Base-by-base conservation (phyloP, 92 coral and sea anemone species). In the Epizoanthus scotinus region DNA sequence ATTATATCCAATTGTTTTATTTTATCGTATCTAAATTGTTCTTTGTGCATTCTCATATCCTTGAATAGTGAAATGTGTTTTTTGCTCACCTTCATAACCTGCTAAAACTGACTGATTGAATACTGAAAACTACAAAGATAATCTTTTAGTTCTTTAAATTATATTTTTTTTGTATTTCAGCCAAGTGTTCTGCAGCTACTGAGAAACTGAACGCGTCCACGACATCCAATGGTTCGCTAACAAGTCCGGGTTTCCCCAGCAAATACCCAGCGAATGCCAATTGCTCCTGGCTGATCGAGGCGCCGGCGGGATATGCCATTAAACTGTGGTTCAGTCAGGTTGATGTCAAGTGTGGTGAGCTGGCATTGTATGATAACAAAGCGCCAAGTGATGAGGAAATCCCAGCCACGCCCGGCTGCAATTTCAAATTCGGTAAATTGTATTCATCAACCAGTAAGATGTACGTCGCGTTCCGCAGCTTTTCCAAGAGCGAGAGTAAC, bases 231-330 rank as follows among this genome's bases (percentile, higher is more conserved):
- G 95, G 95, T 5, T 81, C 78, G 2, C 65, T 91, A 24, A 57
- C 78, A 55, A 86, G 89, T 77, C 92, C 92, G 12, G 77, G 70
- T 47, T 82, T 85, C 60, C 89, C 89, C 13, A 81, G 77, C 52
- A 86, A 67, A 19, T 84, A 86, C 85, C 77, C 91, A 3, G 71
- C 82, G 40, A 89, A 84, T 83, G 61, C 78, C 1, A 65, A 79
- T 29, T 89, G 92, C 59, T 86, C 77, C 79, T 89, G 92, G 96
- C 65, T 91, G 2, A 84, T 91, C 58, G 61, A 19, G 71, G 85
- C 92, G 85, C 93, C 93, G 1, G 56, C 0, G n/a, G 73, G 73
- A 27, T 68, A 10, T 34, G 56, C 28, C 1, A 34, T 44, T 40
- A 68, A 68, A 68, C 54, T 68, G 8, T 68, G 73, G 73, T 68